phyloP scores from a whole-genome alignment of 1,140 invertebrate genomes.

The Hyposmocoma kahamanoa region DNA sequence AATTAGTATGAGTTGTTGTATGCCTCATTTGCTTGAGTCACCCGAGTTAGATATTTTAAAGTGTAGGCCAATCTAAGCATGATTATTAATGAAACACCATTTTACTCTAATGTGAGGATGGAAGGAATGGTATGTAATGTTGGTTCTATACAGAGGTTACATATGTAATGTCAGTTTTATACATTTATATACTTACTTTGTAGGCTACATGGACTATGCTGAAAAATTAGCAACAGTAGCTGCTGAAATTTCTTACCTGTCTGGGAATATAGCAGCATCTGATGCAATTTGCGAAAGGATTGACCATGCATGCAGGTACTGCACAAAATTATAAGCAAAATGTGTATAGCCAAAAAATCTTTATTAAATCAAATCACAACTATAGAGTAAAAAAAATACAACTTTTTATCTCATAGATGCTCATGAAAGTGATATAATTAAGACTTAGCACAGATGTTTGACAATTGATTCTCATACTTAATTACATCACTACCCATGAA shows the following conservation, averaged over 20 bases:
- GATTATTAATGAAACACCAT: too few species aligned
- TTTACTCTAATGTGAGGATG: too few species aligned
- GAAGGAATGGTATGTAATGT: too few species aligned
- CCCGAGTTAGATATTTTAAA: too few species aligned
- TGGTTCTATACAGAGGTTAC: too few species aligned
- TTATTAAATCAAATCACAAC: slow-evolving; percentile 52
- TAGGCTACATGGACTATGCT: slow-evolving; percentile 71
- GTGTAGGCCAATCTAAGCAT: too few species aligned
- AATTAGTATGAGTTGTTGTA: too few species aligned
- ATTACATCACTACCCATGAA: too few species aligned
- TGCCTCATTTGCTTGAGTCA: too few species aligned
- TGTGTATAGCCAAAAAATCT: slow-evolving; percentile 25
- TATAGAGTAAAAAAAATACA: slow-evolving; percentile 14
- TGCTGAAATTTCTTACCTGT: slow-evolving; percentile 68
- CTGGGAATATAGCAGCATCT: slow-evolving; percentile 64
- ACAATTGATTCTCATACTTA: slow-evolving; percentile 13
- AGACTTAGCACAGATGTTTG: too few species aligned
- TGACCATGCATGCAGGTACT: slow-evolving; percentile 60
- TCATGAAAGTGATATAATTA: too few species aligned
- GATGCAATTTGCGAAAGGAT: slow-evolving; percentile 70
- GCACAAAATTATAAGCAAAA: too few species aligned
- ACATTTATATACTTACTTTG: slow-evolving; percentile 2
- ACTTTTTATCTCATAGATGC: slow-evolving; percentile 5
- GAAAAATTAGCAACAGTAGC: slow-evolving; percentile 67
- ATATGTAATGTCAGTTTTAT: not conserved